Base-by-base conservation (phyloP, 1,140 invertebrate genomes). In the Ctenoplectra terminalis region DNA sequence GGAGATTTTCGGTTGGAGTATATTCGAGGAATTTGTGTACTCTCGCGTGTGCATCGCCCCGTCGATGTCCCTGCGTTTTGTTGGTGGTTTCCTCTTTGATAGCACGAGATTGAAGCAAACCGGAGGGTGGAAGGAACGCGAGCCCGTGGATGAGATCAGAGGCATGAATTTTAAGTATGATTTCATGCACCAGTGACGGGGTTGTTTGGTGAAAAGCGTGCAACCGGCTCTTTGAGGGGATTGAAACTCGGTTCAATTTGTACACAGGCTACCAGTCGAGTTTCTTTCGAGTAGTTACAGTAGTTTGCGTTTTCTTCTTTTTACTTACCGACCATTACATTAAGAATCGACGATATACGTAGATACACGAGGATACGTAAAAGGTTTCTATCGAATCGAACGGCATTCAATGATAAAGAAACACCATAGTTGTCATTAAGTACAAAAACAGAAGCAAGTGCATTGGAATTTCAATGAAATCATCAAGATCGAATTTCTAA, bases 91-190 rank as follows among this genome's bases (percentile, higher is more conserved):
- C 29, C 56, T 48, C 50, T 52, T 72, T 72, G 52, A 58, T 58
- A 72, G 20, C 34, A 34, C 50, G 52, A 40, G 52, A 72, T 56
- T 58, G 23, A 43, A 56, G 52, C 52, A 20, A 40, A 40, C 17
- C 2, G 9, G 13, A 43, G 70, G 37, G 52, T 20, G n/a, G 52
- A 58, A 72, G 31, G 70, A 40, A 37, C n/a, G 58, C 70, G 34
- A 29, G 61, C 23, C 2, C 37, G 17, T 20, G 37, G 63, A 56
- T 29, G 64, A 56, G 52, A 77, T 77, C 75, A 66, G 52, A 69
- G 64, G 75, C 64, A 58, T 70, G 52, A 78, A 78, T 78, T 70
- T 70, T 78, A 70, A 78, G 52, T 70, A 78, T 46, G 75, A 70
- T 78, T 69, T 58, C 64, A 50, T 37, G 75, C 75, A 70, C 54